Evolutionary conservation across 2,797 vertebrate genomes (phyloP), one percentile per base, ranked within the genome.

Genomic region (Poecile montanus): DNA sequence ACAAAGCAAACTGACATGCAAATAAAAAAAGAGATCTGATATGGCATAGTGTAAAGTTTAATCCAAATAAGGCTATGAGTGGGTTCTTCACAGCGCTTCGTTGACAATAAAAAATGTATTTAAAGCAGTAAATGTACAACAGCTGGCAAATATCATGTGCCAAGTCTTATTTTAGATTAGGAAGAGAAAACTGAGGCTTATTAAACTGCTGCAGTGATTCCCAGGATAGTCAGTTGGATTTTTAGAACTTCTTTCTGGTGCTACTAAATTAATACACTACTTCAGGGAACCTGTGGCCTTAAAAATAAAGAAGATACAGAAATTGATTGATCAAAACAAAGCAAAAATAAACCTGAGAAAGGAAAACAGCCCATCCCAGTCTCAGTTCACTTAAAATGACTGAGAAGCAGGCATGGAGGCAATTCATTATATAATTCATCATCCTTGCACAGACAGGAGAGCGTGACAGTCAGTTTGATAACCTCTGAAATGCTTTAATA

Each of bases 61-160:
- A 97, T 97, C 98, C 98, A 98, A 98, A 98, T 98, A 98, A 98
- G 98, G 98, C 75, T 87, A 95, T 62, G 81, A 95, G 85, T 83
- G 84, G 13, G 91, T 74, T 85, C 84, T 97, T 97, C 96, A 77
- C 87, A 85, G 94, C 19, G 27, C 70, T 93, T 96, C 82, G 84
- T 67, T 4, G 47, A 96, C 95, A 93, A 92, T 85, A 95, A 97
- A 97, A 97, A 97, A 97, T 97, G 95, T 86, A 93, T 78, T 90
- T 93, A 90, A 93, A 74, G 75, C 84, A 80, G 93, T 97, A 96
- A 97, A 98, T 97, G 93, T 95, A 93, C 77, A 97, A 97, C 98
- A 97, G 96, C 97, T 97, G 97, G 95, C 95, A 97, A 94, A 83
- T 51, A 50, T 73, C 54, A 50, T 40, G 47, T 94, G 96, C 97